These are phyloP conservation scores for Bursaphelenchus okinawaensis DNA, from an alignment of 2,888 invertebrate species.

Conservation along the genomic window DNA sequence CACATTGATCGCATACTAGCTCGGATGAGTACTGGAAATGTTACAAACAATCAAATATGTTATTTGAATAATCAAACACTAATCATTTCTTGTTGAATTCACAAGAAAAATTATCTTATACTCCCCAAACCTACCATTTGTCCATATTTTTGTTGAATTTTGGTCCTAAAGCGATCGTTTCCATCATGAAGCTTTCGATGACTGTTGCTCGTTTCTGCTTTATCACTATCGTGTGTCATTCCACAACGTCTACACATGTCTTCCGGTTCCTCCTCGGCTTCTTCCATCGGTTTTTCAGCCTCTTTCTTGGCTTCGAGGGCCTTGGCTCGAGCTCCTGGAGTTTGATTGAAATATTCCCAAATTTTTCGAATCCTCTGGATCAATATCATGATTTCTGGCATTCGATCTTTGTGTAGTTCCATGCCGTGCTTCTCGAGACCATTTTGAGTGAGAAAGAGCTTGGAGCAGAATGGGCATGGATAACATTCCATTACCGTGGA, in stretches of 20 bases:
- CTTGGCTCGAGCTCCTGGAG: not conserved
- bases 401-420: not conserved
- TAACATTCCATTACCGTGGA: not conserved
- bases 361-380: not conserved
- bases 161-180: not conserved
- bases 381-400: not conserved
- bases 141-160: not conserved
- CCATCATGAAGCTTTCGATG: not conserved
- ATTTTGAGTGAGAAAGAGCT: not conserved
- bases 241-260: not conserved
- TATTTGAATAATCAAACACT: not conserved
- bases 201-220: not conserved
- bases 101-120: not conserved
- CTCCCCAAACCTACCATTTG: not conserved
- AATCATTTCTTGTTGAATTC: not conserved
- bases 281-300: not conserved
- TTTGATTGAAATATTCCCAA: not conserved
- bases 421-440: not conserved
- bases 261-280: too few species aligned
- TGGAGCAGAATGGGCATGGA: not conserved
- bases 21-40: not conserved
- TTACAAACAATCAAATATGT: not conserved
- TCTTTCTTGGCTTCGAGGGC: not conserved
- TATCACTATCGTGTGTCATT: not conserved
- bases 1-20: not conserved